Conservation (phyloP, 2,113 vertebrate species). For the Tupaia chinensis region DNA sequence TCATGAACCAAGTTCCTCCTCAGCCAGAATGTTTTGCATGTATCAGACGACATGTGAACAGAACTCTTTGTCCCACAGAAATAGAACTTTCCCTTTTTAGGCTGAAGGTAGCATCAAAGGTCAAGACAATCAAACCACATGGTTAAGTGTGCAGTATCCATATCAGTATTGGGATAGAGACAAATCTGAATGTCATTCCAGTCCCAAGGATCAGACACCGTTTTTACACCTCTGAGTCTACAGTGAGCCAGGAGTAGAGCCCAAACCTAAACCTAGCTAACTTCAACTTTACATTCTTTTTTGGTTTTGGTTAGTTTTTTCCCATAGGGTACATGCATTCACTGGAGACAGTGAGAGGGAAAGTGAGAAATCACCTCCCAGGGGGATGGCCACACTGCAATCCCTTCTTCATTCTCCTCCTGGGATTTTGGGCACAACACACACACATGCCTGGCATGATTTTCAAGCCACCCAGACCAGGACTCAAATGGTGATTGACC, state of each 20-base stretch:
- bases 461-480: too few species aligned
- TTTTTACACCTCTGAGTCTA: not conserved
- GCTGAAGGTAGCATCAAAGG: constrained; percentile 64
- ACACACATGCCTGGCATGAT: too few species aligned
- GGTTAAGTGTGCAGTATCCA: constrained; percentile 7
- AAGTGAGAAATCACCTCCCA: too few species aligned
- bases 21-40: not conserved
- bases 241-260: not conserved
- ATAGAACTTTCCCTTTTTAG: constrained; percentile 56
- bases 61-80: constrained; percentile 43
- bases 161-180: not conserved
- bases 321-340: too few species aligned
- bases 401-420: too few species aligned
- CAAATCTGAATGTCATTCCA: not conserved
- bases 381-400: too few species aligned
- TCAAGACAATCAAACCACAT: constrained; percentile 55
- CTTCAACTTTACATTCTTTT: not conserved
- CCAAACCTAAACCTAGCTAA: not conserved
- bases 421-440: too few species aligned
- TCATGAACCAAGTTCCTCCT: not conserved
- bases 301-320: too few species aligned
- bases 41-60: constrained; percentile 59
- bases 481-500: too few species aligned
- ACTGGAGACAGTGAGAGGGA: too few species aligned
- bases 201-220: not conserved